These are phyloP conservation scores for Carcinoscorpius rotundicauda DNA, from an alignment of 1,140 invertebrate genomes.

Conservation along the genomic window DNA sequence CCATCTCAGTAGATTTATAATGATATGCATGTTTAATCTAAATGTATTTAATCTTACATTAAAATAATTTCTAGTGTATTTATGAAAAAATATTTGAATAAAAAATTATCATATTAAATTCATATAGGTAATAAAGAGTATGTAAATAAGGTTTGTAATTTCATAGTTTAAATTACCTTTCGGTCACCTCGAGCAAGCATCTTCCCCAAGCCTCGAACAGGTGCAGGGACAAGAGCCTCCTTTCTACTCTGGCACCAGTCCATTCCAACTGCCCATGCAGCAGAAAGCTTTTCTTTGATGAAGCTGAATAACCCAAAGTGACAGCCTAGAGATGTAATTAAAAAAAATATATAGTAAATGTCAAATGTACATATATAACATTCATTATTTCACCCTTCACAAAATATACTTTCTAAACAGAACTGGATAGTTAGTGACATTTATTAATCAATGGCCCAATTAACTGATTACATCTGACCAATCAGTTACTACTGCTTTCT, in stretches of 20 bases:
- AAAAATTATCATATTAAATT: no score
- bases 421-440: no score
- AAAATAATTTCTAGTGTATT: neutral
- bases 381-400: neutral
- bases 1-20: no score
- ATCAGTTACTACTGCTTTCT: no score
- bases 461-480: no score
- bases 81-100: neutral
- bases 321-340: conserved; percentile 21
- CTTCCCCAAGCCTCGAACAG: conserved; percentile 35
- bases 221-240: conserved; percentile 39
- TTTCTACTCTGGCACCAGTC: conserved; percentile 26
- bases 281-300: conserved; percentile 21
- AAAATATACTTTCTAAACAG: no score
- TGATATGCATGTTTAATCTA: no score
- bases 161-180: conserved; percentile 6
- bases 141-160: no score
- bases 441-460: no score
- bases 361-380: conserved; percentile 8
- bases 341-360: neutral
- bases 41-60: neutral
- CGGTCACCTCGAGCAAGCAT: conserved; percentile 12
- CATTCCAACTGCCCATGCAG: conserved; percentile 18
- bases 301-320: conserved; percentile 28
- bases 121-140: no score